Evolutionary conservation across 2,888 invertebrate species (phyloP).

Genomic region (Chloromyia formosa): DNA sequence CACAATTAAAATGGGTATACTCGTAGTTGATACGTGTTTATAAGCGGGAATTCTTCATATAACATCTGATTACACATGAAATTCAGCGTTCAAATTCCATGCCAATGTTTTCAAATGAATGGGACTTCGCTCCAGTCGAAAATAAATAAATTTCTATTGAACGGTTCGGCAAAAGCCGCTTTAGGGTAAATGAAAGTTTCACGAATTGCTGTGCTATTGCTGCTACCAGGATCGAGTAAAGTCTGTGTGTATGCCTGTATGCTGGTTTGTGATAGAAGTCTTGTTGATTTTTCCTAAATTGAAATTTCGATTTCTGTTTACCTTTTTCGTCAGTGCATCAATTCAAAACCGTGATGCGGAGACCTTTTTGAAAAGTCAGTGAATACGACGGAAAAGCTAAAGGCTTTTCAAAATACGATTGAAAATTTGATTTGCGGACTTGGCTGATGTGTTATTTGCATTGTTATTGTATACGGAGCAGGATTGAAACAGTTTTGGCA

Average conservation of each 20-base stretch:
- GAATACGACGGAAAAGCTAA: slow-evolving; percentile 9
- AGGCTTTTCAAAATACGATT: slow-evolving; percentile 25
- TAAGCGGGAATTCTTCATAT: no score
- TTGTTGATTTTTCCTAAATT: slow-evolving; percentile 46
- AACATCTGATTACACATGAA: background rate
- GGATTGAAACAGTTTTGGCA: slow-evolving; percentile 8
- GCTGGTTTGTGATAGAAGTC: slow-evolving; percentile 32
- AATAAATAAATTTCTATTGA: slow-evolving; percentile 35
- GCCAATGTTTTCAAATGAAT: slow-evolving; percentile 23
- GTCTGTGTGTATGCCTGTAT: background rate
- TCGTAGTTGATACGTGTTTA: no score
- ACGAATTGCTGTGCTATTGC: slow-evolving; percentile 10
- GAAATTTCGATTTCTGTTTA: slow-evolving; percentile 49
- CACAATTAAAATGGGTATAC: no score
- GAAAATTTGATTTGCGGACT: slow-evolving; percentile 35
- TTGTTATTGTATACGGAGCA: slow-evolving; percentile 1
- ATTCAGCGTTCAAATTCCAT: slow-evolving; percentile 4
- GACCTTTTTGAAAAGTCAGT: slow-evolving; percentile 23
- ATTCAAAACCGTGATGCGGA: slow-evolving; percentile 26
- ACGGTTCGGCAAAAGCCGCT: slow-evolving; percentile 24
- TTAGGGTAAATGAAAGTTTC: slow-evolving; percentile 24
- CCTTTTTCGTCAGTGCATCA: slow-evolving; percentile 37
- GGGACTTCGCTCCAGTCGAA: slow-evolving; percentile 14
- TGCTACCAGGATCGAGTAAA: background rate
- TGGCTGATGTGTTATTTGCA: background rate